Evolutionary conservation across 2,797 vertebrate species (phyloP), one percentile per base, ranked within the genome.

Genomic region (Epinephelus malabaricus): DNA sequence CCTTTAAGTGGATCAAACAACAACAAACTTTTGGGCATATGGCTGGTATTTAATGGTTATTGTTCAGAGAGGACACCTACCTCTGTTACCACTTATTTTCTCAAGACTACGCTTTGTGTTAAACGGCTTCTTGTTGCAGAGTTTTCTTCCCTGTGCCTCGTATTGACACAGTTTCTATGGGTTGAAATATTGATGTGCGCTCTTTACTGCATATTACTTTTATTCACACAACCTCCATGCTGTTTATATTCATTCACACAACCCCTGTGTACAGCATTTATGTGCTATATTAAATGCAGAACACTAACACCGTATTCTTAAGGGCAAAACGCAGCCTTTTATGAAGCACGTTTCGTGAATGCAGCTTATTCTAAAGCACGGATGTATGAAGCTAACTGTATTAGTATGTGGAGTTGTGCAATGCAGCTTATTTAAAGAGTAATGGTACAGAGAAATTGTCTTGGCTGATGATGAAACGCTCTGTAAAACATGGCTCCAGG

Each of bases 401-500:
- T 40, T 49, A 64, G 23, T 18, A 46, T 53, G 61, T 79, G 50
- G 77, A 79, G 69, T 77, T 67, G 83, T 88, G 80, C 68, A 86
- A 79, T 72, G 75, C 73, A 69, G 78, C 55, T 27, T 83, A 78
- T 85, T 82, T 84, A 81, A 73, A 83, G 55, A 66, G 60, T 67
- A 73, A 78, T 80, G 76, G 79, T 76, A 81, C 69, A 83, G 59
- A 76, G 45, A 78, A 86, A 82, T 82, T 56, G 27, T 47, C 73
- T 86, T 1, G 14, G 71, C 56, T 64, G 76, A 85, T 92, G 92
- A 94, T 94, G 91, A 92, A 94, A 94, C 53, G 47, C 67, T 81
- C 69, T 86, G 82, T 78, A 91, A 88, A 87, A 82, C 60, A 69
- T 76, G 82, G 63, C 85, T 89, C 78, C 64, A 84, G 86, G 86